A percentile compares a stretch with the other conserved stretches of the same genome.
Evolutionary conservation across 2,113 vertebrate genomes (phyloP).

Genomic region (Malurus cyaneus): DNA sequence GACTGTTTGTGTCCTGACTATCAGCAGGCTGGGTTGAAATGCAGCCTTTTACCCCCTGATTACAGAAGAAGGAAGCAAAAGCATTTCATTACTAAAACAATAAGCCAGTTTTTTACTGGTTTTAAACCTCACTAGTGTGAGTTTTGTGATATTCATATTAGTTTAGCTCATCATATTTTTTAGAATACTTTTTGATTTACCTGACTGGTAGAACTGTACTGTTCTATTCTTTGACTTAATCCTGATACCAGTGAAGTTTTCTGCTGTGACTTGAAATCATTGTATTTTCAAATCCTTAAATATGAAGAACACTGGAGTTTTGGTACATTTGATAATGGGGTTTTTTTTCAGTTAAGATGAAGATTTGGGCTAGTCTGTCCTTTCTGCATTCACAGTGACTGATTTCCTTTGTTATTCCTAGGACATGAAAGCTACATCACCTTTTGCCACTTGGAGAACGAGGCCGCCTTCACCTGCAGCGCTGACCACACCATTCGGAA

Average conservation of each 20-base stretch:
- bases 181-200: neutral
- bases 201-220: neutral
- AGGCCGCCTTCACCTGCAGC: conserved; percentile 79
- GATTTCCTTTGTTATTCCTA: neutral
- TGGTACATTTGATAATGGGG: neutral
- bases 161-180: neutral
- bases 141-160: neutral
- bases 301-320: neutral
- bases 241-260: neutral
- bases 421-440: conserved; percentile 83
- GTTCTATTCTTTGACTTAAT: neutral
- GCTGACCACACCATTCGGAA: conserved; percentile 78
- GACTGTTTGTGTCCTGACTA: neutral
- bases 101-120: neutral
- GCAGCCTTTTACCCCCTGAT: neutral
- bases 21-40: neutral
- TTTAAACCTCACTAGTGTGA: neutral
- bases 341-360: neutral
- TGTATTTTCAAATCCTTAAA: neutral
- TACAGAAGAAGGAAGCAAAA: neutral
- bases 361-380: neutral
- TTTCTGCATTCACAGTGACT: neutral
- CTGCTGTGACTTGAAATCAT: neutral
- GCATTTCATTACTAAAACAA: neutral
- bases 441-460: conserved; percentile 81